These are phyloP conservation scores for Myrmecophaga tridactyla DNA, from an alignment of 2,113 vertebrate species.

Conservation along the genomic window DNA sequence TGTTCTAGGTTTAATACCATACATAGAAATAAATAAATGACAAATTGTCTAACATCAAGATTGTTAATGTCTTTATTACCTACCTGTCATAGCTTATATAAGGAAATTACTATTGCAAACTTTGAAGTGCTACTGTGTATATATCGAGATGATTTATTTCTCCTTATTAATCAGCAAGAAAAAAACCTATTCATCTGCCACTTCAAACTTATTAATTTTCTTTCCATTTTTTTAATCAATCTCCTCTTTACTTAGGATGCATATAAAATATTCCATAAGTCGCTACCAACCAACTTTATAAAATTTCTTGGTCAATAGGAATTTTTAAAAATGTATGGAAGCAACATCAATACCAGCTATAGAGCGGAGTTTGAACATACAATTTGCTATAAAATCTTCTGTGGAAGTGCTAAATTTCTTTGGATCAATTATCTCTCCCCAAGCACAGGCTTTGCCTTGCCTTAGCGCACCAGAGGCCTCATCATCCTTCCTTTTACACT, in stretches of 20 bases:
- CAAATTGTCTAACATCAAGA: not conserved
- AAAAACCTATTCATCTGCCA: not conserved
- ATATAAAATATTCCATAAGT: not conserved
- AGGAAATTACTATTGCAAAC: not conserved
- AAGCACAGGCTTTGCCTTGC: not conserved
- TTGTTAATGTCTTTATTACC: not conserved
- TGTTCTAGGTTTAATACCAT: not conserved
- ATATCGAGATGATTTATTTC: not conserved
- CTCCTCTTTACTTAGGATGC: not conserved
- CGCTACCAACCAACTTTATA: not conserved
- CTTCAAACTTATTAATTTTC: not conserved
- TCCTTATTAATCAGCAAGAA: not conserved
- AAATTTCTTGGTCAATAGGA: not conserved
- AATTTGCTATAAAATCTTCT: not conserved
- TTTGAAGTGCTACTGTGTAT: not conserved
- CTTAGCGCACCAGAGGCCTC: not conserved
- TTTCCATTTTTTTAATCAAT: not conserved
- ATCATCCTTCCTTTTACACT: constrained; percentile 47
- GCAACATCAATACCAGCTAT: not conserved
- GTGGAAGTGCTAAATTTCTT: not conserved
- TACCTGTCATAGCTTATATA: not conserved
- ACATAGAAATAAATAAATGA: not conserved
- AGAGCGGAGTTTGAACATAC: not conserved
- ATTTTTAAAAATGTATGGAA: not conserved
- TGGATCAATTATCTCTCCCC: constrained; percentile 35